Percentiles rank a stretch among this genome's conserved stretches.
Evolutionary conservation across 2,113 vertebrate species (phyloP).

Genomic region (Misgurnus anguillicaudatus): DNA sequence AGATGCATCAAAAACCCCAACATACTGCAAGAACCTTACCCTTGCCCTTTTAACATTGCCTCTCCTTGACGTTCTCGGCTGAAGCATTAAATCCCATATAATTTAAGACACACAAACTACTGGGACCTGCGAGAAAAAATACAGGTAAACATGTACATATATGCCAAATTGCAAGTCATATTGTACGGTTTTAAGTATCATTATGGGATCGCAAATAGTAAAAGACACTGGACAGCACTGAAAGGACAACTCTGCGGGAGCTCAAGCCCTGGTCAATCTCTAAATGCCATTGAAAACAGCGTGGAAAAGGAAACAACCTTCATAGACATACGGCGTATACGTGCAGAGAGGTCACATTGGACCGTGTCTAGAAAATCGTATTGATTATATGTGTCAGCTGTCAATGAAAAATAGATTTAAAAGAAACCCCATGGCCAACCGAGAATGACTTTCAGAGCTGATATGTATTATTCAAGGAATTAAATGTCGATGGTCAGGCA

Average conservation of each 20-base stretch:
- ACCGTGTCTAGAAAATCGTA: not conserved
- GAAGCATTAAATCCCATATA: constrained; percentile 90
- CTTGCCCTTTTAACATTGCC: constrained; percentile 91
- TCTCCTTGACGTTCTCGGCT: constrained; percentile 86
- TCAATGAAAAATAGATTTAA: not conserved
- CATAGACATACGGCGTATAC: constrained; percentile 29
- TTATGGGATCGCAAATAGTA: constrained; percentile 66
- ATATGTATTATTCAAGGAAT: not conserved
- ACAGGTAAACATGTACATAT: constrained; percentile 91
- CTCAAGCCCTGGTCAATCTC: constrained; percentile 64
- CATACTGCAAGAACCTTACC: constrained; percentile 97
- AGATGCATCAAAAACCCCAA: constrained; percentile 73
- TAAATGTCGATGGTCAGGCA: constrained; percentile 42
- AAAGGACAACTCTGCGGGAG: constrained; percentile 71
- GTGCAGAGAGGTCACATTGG: constrained; percentile 5
- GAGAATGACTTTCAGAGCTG: not conserved
- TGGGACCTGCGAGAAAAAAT: constrained; percentile 99
- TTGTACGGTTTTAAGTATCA: constrained; percentile 65
- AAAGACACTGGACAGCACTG: constrained; percentile 72
- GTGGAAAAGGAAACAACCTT: constrained; percentile 44
- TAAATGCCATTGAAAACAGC: constrained; percentile 51
- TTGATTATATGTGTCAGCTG: constrained; percentile 2
- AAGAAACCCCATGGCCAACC: not conserved
- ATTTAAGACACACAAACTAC: constrained; percentile 99
- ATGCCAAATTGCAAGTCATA: constrained; percentile 69